Conservation (phyloP, 37 sponge, comb jelly and placozoan genomes). For the Spongilla lacustris region DNA sequence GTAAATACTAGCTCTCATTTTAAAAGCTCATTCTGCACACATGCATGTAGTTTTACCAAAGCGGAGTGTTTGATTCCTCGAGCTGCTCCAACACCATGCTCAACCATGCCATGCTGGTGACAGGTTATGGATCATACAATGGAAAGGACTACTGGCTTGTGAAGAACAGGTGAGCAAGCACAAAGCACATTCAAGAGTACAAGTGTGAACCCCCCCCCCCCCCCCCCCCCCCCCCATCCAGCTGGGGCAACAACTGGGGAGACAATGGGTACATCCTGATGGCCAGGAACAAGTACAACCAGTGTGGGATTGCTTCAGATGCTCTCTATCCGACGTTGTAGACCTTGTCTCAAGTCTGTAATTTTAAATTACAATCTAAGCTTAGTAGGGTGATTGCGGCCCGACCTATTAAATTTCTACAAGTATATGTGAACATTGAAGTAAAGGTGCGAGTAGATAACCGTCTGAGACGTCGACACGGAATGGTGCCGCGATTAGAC, state of each 20-base stretch:
- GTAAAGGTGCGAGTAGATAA: no score
- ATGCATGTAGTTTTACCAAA: conserved; percentile 14
- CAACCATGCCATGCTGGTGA: conserved; percentile 51
- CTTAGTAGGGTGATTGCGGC: no score
- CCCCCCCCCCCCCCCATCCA: not conserved
- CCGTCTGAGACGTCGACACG: no score
- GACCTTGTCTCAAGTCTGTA: no score
- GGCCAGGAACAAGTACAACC: conserved; percentile 55
- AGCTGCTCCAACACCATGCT: conserved; percentile 28
- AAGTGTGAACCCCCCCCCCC: not conserved
- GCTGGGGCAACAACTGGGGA: conserved; percentile 40
- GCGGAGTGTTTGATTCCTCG: conserved; percentile 13
- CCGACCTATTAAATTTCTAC: no score
- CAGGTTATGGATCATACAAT: conserved; percentile 46
- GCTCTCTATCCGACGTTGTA: conserved; percentile 56
- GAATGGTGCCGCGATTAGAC: no score
- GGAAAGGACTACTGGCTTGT: conserved; percentile 54
- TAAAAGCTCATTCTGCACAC: no score
- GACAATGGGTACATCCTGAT: conserved; percentile 65
- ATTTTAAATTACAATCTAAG: no score
- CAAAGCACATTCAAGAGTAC: not conserved
- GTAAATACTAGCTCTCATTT: no score
- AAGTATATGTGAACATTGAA: no score
- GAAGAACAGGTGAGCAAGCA: conserved; percentile 41
- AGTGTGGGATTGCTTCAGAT: conserved; percentile 65